Evolutionary conservation across 2,888 invertebrate genomes (phyloP).

Genomic region (Apodemia zela): DNA sequence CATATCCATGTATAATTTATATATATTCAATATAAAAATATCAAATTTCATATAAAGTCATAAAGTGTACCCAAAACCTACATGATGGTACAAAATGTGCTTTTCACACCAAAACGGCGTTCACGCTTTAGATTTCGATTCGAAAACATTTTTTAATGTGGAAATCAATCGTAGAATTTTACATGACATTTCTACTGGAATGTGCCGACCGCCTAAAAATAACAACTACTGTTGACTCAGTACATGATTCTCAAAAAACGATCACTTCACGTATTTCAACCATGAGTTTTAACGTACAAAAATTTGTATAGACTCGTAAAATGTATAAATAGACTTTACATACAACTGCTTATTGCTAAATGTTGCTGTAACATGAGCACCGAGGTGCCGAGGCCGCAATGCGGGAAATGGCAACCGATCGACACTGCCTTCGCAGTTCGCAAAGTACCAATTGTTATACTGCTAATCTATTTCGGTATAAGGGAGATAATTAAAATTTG

Average conservation of each 20-base stretch:
- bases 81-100: constrained; percentile 78
- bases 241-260: constrained; percentile 79
- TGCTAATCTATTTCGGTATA: constrained; percentile 19
- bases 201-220: constrained; percentile 79
- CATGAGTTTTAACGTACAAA: constrained; percentile 75
- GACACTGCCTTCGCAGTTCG: background rate
- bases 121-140: constrained; percentile 70
- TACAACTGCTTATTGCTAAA: constrained; percentile 79
- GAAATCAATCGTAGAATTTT: constrained; percentile 76
- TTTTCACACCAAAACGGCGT: constrained; percentile 69
- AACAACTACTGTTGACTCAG: constrained; percentile 74
- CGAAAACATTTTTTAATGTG: constrained; percentile 71
- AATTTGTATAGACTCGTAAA: constrained; percentile 79
- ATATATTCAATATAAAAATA: constrained; percentile 81
- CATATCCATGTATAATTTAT: constrained; percentile 80
- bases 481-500: constrained; percentile 39
- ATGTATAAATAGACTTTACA: constrained; percentile 79
- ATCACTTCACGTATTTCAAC: constrained; percentile 71
- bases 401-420: constrained; percentile 9
- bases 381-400: constrained; percentile 20
- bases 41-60: constrained; percentile 80
- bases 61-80: constrained; percentile 81
- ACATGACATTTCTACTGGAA: constrained; percentile 75
- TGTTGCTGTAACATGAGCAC: constrained; percentile 56
- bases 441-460: background rate